Conservation (phyloP, 2,888 invertebrate species). For the Gisinianus flammeolus region DNA sequence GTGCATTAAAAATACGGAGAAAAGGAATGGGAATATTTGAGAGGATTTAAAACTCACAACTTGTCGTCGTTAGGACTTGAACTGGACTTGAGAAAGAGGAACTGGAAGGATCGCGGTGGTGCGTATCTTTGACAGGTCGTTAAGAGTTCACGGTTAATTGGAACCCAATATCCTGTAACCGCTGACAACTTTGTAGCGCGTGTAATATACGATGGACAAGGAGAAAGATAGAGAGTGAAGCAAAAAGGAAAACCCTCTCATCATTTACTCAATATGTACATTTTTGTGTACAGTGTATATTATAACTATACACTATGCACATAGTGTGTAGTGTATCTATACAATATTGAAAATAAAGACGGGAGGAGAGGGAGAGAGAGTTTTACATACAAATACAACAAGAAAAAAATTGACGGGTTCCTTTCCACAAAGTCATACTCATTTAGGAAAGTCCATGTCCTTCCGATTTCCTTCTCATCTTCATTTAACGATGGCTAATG, state of each 20-base stretch:
- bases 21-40: background rate
- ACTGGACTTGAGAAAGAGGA: background rate
- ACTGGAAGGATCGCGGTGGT: constrained; percentile 33
- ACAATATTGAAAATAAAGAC: background rate
- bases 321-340: too few species aligned
- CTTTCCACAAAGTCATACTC: background rate
- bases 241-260: background rate
- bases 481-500: constrained; percentile 6
- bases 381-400: background rate
- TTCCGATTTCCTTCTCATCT: background rate
- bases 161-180: constrained; percentile 48
- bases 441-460: background rate
- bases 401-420: background rate
- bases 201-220: constrained; percentile 40
- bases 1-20: background rate
- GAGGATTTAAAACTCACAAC: too few species aligned
- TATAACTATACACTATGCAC: too few species aligned
- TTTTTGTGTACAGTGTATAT: too few species aligned
- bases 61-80: too few species aligned
- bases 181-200: constrained; percentile 57
- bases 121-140: constrained; percentile 55
- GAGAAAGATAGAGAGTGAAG: background rate
- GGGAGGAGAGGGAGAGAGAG: background rate
- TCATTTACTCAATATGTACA: background rate
- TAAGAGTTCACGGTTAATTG: constrained; percentile 55